phyloP scores from a whole-genome alignment of 2,797 vertebrate species.

The Sebastes flavidus region DNA sequence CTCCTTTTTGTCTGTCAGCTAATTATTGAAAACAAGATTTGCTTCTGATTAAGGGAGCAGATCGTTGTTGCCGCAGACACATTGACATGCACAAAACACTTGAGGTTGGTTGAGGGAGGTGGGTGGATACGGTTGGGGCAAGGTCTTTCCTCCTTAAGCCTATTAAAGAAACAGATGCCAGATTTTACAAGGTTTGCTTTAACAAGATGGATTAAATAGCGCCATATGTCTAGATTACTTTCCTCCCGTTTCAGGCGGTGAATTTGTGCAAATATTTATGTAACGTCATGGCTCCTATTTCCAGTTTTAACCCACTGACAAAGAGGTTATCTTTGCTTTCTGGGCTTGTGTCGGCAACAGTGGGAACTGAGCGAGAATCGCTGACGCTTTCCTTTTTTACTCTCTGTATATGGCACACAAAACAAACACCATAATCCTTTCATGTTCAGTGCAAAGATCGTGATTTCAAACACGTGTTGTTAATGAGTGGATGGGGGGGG shows the following conservation, averaged over 20 bases:
- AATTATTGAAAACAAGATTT: conserved; percentile 86
- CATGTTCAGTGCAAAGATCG: background rate
- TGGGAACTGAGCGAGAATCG: background rate
- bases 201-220: conserved; percentile 59
- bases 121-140: conserved; percentile 47
- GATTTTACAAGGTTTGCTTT: conserved; percentile 62
- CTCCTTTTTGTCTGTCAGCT: conserved; percentile 75
- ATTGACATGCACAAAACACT: conserved; percentile 71
- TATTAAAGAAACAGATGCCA: conserved; percentile 69
- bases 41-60: conserved; percentile 76
- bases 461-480: background rate
- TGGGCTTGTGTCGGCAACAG: background rate
- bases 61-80: conserved; percentile 68
- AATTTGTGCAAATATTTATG: conserved; percentile 33
- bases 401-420: background rate
- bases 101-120: conserved; percentile 58
- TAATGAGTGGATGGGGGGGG: conserved; percentile 1
- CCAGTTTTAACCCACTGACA: conserved; percentile 8
- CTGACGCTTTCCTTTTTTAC: background rate
- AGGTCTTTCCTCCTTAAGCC: conserved; percentile 67
- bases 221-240: conserved; percentile 55
- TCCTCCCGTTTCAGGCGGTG: conserved; percentile 18
- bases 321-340: conserved; percentile 18
- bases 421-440: background rate
- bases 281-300: conserved; percentile 13